Evolutionary conservation across 1,140 invertebrate species (phyloP).

Genomic region (Augochlora pura): DNA sequence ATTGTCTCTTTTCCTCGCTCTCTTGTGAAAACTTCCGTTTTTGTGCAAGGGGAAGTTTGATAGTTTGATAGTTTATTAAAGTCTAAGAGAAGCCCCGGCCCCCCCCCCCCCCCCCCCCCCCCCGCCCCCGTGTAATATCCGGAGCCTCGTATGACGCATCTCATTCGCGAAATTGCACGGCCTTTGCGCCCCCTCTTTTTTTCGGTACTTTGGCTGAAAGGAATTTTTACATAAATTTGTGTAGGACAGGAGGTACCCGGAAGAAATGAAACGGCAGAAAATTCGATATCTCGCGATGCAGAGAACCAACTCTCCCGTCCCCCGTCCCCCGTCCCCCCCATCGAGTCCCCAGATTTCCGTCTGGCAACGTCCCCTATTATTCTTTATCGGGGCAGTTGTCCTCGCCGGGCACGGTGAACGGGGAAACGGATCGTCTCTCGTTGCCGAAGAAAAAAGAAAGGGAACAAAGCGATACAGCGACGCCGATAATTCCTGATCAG

Average conservation of each 20-base stretch:
- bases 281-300: not conserved
- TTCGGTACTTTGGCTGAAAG: constrained; percentile 8
- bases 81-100: not conserved
- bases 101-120: not conserved
- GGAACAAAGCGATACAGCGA: not conserved
- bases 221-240: constrained; percentile 36
- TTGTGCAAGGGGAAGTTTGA: not conserved
- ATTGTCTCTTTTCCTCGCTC: too few species aligned
- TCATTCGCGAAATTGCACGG: not conserved
- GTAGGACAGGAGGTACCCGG: not conserved
- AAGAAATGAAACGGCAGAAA: constrained; percentile 44
- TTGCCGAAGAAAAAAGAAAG: not conserved
- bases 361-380: constrained; percentile 38
- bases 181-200: not conserved
- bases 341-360: constrained; percentile 35
- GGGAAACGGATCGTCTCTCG: not conserved
- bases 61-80: constrained; percentile 21
- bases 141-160: not conserved
- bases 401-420: constrained; percentile 3
- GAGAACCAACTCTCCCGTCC: too few species aligned
- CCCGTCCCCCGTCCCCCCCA: not conserved
- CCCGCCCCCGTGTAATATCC: not conserved
- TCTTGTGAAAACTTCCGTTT: not conserved
- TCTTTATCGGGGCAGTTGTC: constrained; percentile 29
- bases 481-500: constrained; percentile 29